Evolutionary conservation across 2,797 vertebrate species (phyloP), one percentile per base, ranked within the genome.

Genomic region (Rhinophrynus dorsalis): DNA sequence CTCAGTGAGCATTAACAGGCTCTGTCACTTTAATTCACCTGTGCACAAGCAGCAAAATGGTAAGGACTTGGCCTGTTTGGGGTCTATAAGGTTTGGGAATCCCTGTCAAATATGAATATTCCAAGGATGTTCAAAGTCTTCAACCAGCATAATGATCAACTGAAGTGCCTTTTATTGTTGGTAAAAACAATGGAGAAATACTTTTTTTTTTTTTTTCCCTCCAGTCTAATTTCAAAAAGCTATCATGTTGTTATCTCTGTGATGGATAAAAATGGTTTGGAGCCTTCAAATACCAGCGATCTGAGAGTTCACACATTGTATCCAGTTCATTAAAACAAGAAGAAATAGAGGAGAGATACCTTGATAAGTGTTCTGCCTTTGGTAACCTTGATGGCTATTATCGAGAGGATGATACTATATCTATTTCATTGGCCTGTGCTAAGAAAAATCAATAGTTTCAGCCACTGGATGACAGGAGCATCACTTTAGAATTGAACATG

Each of bases 301-400:
- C 86, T 85, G 83, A 85, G 83, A 61, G 58, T 82, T 86, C 86
- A 74, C 75, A 83, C 84, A 84, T 85, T 88, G 84, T 91, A 90
- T 90, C 84, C 87, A 92, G 89, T 91, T 88, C 88, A 94, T 96
- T 96, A 94, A 92, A 93, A 92, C 79, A 77, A 81, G 81, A 80
- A 85, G 86, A 84, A 89, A 85, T 84, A 78, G 82, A 78, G n/a
- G n/a, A 83, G 82, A 88, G 89, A 92, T 93, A 91, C 83, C 93
- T 94, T 95, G 94, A 96, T 96, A 95, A 97, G 95, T 95, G 92
- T 92, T 92, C 87, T 88, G 88, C 90, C 90, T 93, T 89, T 82
- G 89, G 94, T 96, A 96, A 96, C 95, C 95, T 97, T 97, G 94
- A 94, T 94, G 91, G 90, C 89, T 87, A 68, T 91, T 90, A 87